Evolutionary conservation across 2,888 invertebrate species (phyloP).

Genomic region (Crioceris asparagi): DNA sequence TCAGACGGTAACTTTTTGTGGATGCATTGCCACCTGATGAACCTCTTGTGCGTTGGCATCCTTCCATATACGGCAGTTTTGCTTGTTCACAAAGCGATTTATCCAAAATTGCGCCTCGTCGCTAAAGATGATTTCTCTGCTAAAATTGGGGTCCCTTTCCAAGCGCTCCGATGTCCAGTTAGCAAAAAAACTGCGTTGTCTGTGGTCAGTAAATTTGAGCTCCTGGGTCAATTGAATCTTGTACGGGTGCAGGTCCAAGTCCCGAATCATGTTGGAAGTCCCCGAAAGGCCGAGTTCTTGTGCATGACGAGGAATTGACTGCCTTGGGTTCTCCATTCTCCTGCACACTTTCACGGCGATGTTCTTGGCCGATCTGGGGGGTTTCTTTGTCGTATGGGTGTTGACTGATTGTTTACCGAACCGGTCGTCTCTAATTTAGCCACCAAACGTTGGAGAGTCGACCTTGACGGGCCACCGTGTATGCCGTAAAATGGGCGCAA

Average conservation of each 20-base stretch:
- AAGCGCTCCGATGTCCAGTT: conserved; percentile 1
- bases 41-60: conserved; percentile 3
- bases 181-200: too few relatives aligned
- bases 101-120: neutral
- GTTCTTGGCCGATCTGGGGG: conserved; percentile 3
- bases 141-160: conserved; percentile 1
- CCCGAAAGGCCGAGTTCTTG: neutral
- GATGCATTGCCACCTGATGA: conserved; percentile 1
- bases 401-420: conserved; percentile 1
- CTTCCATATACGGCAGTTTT: conserved; percentile 1
- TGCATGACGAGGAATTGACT: conserved; percentile 11
- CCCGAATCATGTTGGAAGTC: conserved; percentile 10
- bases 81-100: conserved; percentile 3
- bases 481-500: too few relatives aligned
- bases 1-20: conserved; percentile 3
- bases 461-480: neutral
- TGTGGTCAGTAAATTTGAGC: conserved; percentile 2
- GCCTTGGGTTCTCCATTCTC: neutral
- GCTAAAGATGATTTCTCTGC: conserved; percentile 1
- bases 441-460: conserved; percentile 2
- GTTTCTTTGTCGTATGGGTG: neutral
- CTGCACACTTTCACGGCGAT: conserved; percentile 2
- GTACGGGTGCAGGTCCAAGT: neutral
- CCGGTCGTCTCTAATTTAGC: neutral
- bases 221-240: neutral